phyloP scores from a whole-genome alignment of 2,888 invertebrate species.

The Malacosoma neustria region DNA sequence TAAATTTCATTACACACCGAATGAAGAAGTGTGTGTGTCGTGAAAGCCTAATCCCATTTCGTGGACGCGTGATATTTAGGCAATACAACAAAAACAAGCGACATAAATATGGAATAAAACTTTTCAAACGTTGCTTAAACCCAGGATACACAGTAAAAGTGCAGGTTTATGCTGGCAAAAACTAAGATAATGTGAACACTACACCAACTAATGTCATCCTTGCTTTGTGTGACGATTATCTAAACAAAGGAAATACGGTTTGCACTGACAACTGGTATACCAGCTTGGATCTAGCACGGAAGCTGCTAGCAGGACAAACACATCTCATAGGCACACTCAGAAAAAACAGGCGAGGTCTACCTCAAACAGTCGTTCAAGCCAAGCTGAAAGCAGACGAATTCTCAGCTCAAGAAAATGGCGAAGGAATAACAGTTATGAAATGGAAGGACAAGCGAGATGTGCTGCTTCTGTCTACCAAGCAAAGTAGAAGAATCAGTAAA shows the following conservation, averaged over 20 bases:
- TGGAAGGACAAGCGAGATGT: slow-evolving; percentile 22
- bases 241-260: slow-evolving; percentile 24
- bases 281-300: slow-evolving; percentile 23
- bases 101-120: too few species aligned
- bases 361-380: slow-evolving; percentile 21
- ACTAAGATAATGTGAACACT: slow-evolving; percentile 18
- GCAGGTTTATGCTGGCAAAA: slow-evolving; percentile 22
- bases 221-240: slow-evolving; percentile 18
- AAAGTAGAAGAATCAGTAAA: slow-evolving; percentile 12
- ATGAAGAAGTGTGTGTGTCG: too few species aligned
- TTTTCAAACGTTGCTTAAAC: too few species aligned
- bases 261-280: slow-evolving; percentile 30
- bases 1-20: slow-evolving; percentile 5
- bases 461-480: slow-evolving; percentile 27
- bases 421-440: slow-evolving; percentile 20
- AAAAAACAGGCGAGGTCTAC: slow-evolving; percentile 27
- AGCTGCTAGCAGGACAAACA: slow-evolving; percentile 24
- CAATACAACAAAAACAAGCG: too few species aligned
- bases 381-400: slow-evolving; percentile 24
- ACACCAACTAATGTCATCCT: slow-evolving; percentile 22
- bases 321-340: slow-evolving; percentile 30
- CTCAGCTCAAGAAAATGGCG: slow-evolving; percentile 21
- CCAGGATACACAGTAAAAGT: slow-evolving; percentile 24
- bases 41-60: too few species aligned
- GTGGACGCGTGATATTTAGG: too few species aligned